phyloP scores from a whole-genome alignment of 92 coral and sea anemone species.

The Siderastrea siderea region DNA sequence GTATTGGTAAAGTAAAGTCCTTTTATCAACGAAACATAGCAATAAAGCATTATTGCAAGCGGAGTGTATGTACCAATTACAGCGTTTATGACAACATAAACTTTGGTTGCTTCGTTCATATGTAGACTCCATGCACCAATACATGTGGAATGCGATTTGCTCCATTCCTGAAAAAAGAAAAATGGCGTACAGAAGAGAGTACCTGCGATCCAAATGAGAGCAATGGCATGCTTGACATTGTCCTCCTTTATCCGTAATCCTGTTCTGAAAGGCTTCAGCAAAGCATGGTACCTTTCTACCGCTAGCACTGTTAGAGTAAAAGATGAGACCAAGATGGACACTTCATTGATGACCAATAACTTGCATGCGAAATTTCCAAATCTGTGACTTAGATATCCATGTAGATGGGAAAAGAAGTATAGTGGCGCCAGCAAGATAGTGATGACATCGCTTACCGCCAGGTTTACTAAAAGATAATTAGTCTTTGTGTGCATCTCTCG shows the following conservation, averaged over 20 bases:
- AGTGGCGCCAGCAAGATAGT: not conserved
- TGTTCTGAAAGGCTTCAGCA: not conserved
- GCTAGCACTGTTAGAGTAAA: not conserved
- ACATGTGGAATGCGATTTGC: not conserved
- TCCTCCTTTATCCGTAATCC: not conserved
- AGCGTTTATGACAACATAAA: accelerated
- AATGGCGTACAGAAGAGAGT: not conserved
- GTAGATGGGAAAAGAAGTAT: not conserved
- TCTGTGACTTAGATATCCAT: too few species aligned
- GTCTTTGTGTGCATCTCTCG: slow-evolving; percentile 9
- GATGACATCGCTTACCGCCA: slow-evolving; percentile 1
- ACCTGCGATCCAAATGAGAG: not conserved
- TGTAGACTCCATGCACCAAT: not conserved
- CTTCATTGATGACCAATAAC: not conserved
- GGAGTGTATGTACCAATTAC: not conserved
- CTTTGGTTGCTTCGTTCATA: not conserved
- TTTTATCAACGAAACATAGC: not conserved
- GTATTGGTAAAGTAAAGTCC: not conserved
- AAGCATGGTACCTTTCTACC: not conserved
- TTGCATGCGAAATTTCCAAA: not conserved
- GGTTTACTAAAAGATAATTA: slow-evolving; percentile 7
- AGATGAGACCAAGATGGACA: not conserved
- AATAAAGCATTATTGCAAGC: not conserved
- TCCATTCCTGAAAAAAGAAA: not conserved
- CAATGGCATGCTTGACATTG: not conserved